Evolutionary conservation across 2,888 invertebrate genomes (phyloP).

Genomic region (Oscheius onirici): DNA sequence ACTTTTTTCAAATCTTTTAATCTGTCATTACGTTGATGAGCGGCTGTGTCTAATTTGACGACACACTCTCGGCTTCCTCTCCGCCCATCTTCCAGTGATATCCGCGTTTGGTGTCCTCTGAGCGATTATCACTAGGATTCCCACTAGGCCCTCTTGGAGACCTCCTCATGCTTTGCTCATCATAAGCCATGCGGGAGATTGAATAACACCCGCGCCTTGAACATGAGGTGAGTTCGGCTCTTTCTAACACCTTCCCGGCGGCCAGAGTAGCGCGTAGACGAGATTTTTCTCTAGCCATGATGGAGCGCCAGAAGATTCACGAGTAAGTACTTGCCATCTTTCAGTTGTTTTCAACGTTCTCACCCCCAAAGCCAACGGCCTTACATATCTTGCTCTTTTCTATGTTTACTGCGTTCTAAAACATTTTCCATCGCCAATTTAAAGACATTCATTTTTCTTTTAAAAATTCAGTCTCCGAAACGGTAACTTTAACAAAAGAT

Average conservation of each 20-base stretch:
- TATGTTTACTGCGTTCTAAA: too few relatives aligned
- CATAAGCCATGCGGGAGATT: constrained; percentile 31
- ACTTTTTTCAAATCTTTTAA: too few relatives aligned
- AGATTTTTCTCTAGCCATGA: too few relatives aligned
- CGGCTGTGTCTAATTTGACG: neutral
- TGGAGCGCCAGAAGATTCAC: too few relatives aligned
- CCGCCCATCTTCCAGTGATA: neutral
- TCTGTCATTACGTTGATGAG: neutral
- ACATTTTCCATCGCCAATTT: too few relatives aligned
- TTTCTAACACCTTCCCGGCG: neutral
- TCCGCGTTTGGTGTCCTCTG: neutral
- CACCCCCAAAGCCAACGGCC: too few relatives aligned
- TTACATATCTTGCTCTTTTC: too few relatives aligned
- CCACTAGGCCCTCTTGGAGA: neutral
- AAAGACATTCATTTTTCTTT: too few relatives aligned
- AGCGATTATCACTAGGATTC: constrained; percentile 28
- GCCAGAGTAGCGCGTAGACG: neutral
- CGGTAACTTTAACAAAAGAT: too few relatives aligned
- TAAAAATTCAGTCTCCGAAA: too few relatives aligned
- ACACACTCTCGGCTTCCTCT: neutral
- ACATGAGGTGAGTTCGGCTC: constrained; percentile 32
- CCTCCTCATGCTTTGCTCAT: constrained; percentile 26
- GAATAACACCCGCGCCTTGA: constrained; percentile 24
- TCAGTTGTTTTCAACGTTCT: too few relatives aligned
- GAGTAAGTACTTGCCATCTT: too few relatives aligned